Evolutionary conservation across 2,113 vertebrate species (phyloP).

Genomic region (Dromaius novaehollandiae): DNA sequence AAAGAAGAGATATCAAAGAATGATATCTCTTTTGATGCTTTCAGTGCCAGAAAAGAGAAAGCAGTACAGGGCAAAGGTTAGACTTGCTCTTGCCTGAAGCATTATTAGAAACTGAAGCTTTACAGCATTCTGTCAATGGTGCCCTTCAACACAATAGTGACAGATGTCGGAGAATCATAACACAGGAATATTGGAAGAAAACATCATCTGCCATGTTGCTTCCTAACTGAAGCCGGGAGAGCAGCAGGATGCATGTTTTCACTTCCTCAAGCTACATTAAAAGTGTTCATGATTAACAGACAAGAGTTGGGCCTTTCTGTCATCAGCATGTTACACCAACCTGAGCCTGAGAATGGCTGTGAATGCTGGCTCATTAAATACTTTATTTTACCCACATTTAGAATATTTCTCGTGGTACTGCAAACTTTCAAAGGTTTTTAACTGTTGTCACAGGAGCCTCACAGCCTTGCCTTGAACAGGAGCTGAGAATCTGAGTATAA

Average conservation of each 20-base stretch:
- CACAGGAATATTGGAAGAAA: neutral
- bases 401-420: neutral
- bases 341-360: neutral
- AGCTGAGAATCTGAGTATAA: neutral
- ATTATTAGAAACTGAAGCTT: neutral
- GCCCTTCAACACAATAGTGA: neutral
- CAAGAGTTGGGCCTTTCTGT: neutral
- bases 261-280: neutral
- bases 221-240: neutral
- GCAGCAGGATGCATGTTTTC: neutral
- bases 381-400: neutral
- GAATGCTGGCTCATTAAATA: neutral
- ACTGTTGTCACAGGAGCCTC: neutral
- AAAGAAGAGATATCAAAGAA: neutral
- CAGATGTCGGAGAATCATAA: neutral
- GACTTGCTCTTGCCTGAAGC: neutral
- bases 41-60: neutral
- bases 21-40: neutral
- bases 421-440: neutral
- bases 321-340: neutral
- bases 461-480: neutral
- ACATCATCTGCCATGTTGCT: neutral
- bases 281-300: neutral
- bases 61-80: neutral
- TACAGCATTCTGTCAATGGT: neutral